Percentiles rank a stretch among this genome's conserved stretches.
Conservation (phyloP, 2,888 invertebrate genomes). For the Oscheius sp. region DNA sequence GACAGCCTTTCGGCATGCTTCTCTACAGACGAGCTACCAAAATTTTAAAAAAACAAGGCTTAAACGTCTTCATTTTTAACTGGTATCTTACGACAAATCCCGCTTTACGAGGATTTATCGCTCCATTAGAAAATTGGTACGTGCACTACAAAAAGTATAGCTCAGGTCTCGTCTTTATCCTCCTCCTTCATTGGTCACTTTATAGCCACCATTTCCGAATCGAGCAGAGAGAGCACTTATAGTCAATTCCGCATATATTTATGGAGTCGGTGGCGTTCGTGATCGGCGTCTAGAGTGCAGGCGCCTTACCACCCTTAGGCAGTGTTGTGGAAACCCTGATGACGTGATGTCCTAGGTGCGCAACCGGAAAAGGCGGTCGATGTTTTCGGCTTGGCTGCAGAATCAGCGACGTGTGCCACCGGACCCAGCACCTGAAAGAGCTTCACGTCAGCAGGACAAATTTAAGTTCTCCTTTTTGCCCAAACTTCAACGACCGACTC, state of each 20-base stretch:
- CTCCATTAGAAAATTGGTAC: neutral
- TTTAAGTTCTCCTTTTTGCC: conserved; percentile 9
- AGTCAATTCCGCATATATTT: conserved; percentile 1
- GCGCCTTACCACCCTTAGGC: neutral
- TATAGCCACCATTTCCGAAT: conserved; percentile 16
- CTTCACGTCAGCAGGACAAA: neutral
- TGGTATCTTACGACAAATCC: no score
- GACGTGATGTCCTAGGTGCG: conserved; percentile 36
- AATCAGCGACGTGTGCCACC: conserved; percentile 29
- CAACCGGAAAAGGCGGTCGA: conserved; percentile 37
- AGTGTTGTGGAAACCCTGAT: conserved; percentile 26
- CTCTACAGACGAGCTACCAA: no score
- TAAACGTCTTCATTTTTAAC: no score
- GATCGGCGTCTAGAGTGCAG: neutral
- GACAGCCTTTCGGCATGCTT: no score
- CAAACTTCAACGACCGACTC: conserved; percentile 19
- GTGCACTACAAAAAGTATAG: no score
- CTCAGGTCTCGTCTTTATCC: no score
- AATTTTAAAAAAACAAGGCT: no score
- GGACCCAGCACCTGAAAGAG: neutral
- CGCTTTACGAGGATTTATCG: no score
- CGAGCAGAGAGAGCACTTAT: conserved; percentile 6
- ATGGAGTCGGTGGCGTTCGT: conserved; percentile 16
- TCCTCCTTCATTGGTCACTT: no score
- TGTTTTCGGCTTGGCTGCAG: conserved; percentile 37